Evolutionary conservation across 2,113 vertebrate genomes (phyloP).

Genomic region (Fregetta grallaria): DNA sequence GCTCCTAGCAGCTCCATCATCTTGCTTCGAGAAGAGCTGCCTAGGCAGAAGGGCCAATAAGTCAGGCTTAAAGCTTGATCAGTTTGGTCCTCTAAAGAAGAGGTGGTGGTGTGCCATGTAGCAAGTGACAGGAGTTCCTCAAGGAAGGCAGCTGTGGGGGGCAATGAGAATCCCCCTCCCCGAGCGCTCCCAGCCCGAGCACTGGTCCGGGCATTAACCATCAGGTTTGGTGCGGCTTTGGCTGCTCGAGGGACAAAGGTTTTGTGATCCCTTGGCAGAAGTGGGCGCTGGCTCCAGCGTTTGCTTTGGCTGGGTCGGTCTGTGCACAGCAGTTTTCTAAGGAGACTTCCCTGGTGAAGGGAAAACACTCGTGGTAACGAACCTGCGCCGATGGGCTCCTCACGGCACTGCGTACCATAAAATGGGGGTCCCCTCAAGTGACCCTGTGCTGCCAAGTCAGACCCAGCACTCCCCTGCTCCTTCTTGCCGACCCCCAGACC

Average conservation of each 20-base stretch:
- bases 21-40: rapidly evolving
- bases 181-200: rapidly evolving
- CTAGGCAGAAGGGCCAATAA: not conserved
- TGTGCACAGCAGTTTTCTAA: rapidly evolving
- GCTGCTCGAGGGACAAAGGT: not conserved
- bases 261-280: rapidly evolving
- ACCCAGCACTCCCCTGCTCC: not conserved
- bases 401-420: rapidly evolving
- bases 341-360: not conserved
- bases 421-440: not conserved
- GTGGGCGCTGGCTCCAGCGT: not conserved
- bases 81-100: no score
- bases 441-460: not conserved
- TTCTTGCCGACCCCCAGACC: not conserved
- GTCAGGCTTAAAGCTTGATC: not conserved
- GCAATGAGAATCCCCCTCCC: not conserved
- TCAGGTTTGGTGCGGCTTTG: not conserved
- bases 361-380: rapidly evolving
- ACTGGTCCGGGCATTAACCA: rapidly evolving
- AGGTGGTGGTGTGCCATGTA: not conserved
- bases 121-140: not conserved
- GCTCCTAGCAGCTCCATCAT: rapidly evolving
- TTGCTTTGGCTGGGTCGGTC: not conserved
- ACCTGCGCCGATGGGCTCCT: not conserved
- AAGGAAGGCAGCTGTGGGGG: not conserved